A percentile compares a stretch with the other conserved stretches of the same genome.
These are phyloP conservation scores for Helleia helle DNA, from an alignment of 2,888 invertebrate genomes.

Conservation along the genomic window DNA sequence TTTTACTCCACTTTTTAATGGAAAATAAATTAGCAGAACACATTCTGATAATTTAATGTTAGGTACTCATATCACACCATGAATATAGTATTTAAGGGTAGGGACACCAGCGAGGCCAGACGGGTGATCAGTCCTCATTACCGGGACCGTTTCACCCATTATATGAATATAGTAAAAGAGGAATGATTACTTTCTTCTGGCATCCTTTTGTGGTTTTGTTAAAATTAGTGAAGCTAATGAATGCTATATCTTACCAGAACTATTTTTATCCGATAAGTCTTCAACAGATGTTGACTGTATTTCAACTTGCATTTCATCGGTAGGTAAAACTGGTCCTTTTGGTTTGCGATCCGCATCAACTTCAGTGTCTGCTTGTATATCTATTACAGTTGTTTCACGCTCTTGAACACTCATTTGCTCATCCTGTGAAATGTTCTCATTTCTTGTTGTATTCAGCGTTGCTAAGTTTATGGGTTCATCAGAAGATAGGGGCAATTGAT, in stretches of 20 bases:
- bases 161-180: too few species aligned
- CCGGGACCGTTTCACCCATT: too few species aligned
- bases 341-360: constrained; percentile 36
- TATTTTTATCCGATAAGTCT: constrained; percentile 60
- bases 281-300: constrained; percentile 50
- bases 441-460: constrained; percentile 45
- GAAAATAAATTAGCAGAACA: too few species aligned
- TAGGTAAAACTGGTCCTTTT: constrained; percentile 27
- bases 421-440: constrained; percentile 51
- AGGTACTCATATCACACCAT: too few species aligned
- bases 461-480: constrained; percentile 66
- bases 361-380: constrained; percentile 35
- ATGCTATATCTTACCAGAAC: constrained; percentile 32
- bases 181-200: too few species aligned
- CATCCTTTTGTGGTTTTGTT: too few species aligned
- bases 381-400: constrained; percentile 36
- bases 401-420: constrained; percentile 29
- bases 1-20: too few species aligned
- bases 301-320: constrained; percentile 64
- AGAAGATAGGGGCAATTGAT: constrained; percentile 40
- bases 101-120: too few species aligned
- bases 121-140: too few species aligned
- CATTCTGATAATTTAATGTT: too few species aligned
- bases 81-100: too few species aligned
- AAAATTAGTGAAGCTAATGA: too few species aligned